These are phyloP conservation scores for Mustela nigripes DNA, from an alignment of 2,113 vertebrate genomes.

Conservation along the genomic window DNA sequence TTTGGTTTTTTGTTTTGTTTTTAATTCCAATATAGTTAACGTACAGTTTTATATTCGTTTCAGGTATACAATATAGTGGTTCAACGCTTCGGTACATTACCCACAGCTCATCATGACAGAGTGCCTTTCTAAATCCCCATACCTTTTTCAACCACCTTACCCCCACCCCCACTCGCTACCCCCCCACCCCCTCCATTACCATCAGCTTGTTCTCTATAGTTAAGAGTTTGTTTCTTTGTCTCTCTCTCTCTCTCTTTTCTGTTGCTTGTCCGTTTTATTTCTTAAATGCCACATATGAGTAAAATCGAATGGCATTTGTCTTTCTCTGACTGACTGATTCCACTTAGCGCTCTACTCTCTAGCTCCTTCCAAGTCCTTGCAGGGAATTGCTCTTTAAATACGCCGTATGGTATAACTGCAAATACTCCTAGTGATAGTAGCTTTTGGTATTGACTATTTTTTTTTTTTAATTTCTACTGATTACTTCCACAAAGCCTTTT, in stretches of 20 bases:
- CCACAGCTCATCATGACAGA: neutral
- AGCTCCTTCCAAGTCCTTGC: neutral
- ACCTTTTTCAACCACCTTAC: neutral
- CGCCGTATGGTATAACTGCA: neutral
- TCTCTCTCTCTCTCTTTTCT: neutral
- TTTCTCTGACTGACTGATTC: neutral
- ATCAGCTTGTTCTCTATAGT: neutral
- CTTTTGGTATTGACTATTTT: neutral
- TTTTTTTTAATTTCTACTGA: neutral
- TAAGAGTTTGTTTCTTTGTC: neutral
- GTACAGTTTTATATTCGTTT: neutral
- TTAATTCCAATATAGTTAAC: neutral
- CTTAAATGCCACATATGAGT: neutral
- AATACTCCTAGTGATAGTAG: neutral
- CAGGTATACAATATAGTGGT: neutral
- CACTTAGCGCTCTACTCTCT: neutral
- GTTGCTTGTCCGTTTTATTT: neutral
- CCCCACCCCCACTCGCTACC: neutral
- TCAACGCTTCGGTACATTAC: neutral
- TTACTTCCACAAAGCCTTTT: neutral
- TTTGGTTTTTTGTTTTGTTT: neutral
- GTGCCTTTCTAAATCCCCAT: neutral
- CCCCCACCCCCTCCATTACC: too few species aligned
- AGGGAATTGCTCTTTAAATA: neutral
- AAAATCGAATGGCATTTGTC: neutral